Evolutionary conservation across 1,140 invertebrate genomes (phyloP).

Genomic region (Sarcophaga peregrina): DNA sequence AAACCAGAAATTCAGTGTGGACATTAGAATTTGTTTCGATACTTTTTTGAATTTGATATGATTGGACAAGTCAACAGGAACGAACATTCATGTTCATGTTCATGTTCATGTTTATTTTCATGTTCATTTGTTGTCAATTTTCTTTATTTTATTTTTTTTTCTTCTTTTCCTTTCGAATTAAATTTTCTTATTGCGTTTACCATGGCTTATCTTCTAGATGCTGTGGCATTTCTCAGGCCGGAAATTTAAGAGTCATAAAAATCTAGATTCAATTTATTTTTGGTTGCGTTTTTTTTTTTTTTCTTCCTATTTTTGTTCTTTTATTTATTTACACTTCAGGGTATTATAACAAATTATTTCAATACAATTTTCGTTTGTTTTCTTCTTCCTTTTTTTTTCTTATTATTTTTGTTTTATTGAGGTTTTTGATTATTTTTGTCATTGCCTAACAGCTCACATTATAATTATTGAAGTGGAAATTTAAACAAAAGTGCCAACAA

Average conservation of each 20-base stretch:
- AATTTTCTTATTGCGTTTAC: too few relatives aligned
- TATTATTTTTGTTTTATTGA: too few relatives aligned
- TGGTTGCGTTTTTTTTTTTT: neutral
- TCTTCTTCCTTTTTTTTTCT: neutral
- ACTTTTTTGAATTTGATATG: neutral
- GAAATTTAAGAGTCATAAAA: conserved; percentile 12
- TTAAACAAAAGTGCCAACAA: neutral
- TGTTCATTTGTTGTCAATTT: too few relatives aligned
- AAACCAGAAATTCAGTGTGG: neutral
- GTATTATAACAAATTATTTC: conserved; percentile 25
- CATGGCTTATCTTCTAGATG: too few relatives aligned
- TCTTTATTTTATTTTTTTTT: too few relatives aligned
- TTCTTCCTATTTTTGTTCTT: neutral
- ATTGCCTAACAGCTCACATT: neutral
- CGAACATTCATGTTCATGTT: neutral
- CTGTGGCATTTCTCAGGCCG: neutral
- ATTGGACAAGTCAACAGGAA: neutral
- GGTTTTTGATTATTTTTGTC: too few relatives aligned
- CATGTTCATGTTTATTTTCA: too few relatives aligned
- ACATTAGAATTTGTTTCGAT: too few relatives aligned
- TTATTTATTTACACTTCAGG: conserved; percentile 24
- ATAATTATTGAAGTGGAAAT: conserved; percentile 23
- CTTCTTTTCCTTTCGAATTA: too few relatives aligned
- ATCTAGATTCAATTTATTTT: conserved; percentile 2
- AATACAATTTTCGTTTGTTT: neutral